These are phyloP conservation scores for Penaeus indicus DNA, from an alignment of 1,140 invertebrate genomes.

Conservation along the genomic window DNA sequence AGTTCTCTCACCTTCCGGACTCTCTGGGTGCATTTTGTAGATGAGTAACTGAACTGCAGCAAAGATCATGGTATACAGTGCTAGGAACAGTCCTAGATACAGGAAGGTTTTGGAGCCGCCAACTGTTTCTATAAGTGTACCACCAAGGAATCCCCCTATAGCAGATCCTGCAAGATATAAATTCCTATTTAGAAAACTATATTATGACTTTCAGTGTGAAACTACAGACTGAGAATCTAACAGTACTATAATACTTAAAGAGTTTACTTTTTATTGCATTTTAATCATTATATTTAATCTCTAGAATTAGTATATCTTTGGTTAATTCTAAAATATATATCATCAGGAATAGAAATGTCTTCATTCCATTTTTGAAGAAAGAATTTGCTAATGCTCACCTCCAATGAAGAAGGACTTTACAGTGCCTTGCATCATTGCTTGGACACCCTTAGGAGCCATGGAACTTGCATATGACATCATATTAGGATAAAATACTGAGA, in stretches of 20 bases:
- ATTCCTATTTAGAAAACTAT: not conserved
- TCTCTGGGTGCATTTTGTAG: not conserved
- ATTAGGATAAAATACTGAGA: constrained; percentile 87
- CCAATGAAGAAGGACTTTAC: constrained; percentile 44
- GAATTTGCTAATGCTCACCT: not conserved
- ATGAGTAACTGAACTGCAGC: not conserved
- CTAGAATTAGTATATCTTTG: no score
- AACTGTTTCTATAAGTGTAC: constrained; percentile 16
- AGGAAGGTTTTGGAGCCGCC: constrained; percentile 42
- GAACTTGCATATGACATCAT: constrained; percentile 90
- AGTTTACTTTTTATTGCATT: no score
- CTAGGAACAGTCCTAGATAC: constrained; percentile 32
- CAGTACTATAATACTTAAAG: no score
- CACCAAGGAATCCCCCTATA: constrained; percentile 28
- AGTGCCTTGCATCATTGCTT: constrained; percentile 48
- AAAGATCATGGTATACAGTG: constrained; percentile 6
- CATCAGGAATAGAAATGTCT: no score
- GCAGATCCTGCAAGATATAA: constrained; percentile 23
- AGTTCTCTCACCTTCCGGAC: no score
- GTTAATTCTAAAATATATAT: no score
- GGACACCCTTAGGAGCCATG: constrained; percentile 82
- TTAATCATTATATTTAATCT: no score
- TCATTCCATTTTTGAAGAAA: no score
- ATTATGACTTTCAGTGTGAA: not conserved
- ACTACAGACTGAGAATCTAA: no score